phyloP scores from a whole-genome alignment of 2,113 vertebrate species.

The Pomatostomus ruficeps region DNA sequence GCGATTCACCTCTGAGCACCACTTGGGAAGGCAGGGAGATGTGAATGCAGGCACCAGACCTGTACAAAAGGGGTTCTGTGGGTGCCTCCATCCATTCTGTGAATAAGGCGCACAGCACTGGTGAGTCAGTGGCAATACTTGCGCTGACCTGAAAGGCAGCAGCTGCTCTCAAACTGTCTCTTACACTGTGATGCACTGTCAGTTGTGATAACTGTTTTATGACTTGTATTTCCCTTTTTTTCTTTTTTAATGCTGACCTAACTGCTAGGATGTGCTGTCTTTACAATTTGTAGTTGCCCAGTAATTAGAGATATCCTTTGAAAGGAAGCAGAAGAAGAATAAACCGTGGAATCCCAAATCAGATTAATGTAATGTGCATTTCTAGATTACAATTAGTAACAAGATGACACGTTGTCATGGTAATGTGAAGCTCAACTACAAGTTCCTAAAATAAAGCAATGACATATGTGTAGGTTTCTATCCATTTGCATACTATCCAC shows the following conservation, averaged over 20 bases:
- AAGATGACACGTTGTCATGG: slow-evolving; percentile 64
- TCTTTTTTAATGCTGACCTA: background rate
- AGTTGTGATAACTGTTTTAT: background rate
- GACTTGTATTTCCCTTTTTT: background rate
- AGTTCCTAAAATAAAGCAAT: slow-evolving; percentile 63
- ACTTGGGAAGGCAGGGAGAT: background rate
- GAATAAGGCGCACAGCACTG: background rate
- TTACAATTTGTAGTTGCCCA: background rate
- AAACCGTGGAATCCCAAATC: background rate
- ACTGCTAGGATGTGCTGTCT: background rate
- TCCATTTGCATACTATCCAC: slow-evolving; percentile 11
- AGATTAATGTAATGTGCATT: slow-evolving; percentile 49
- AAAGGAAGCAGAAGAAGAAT: slow-evolving; percentile 15
- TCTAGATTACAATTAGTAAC: slow-evolving; percentile 59
- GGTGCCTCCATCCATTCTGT: background rate
- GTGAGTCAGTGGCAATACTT: background rate
- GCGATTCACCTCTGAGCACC: background rate
- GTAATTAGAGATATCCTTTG: background rate
- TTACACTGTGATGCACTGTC: background rate
- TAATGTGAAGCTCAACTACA: slow-evolving; percentile 55
- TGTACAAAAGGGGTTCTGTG: background rate
- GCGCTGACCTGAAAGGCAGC: background rate
- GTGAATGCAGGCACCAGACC: background rate
- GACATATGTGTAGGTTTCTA: slow-evolving; percentile 35
- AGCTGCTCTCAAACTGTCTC: background rate